Percentiles rank a stretch among this genome's conserved stretches.
phyloP scores from a whole-genome alignment of 2,797 vertebrate species.

The Trichosurus vulpecula region DNA sequence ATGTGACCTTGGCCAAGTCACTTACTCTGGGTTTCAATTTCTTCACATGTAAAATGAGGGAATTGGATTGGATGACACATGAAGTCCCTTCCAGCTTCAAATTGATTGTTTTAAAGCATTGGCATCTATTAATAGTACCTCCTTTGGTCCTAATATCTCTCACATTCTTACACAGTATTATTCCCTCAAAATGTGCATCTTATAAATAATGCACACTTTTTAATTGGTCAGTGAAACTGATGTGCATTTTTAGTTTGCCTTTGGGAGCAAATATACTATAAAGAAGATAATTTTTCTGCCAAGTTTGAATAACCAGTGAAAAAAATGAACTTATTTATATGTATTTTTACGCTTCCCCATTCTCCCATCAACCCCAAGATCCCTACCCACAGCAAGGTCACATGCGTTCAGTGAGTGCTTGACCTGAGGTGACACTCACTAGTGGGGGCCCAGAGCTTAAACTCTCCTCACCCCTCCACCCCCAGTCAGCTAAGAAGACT shows the following conservation, averaged over 20 bases:
- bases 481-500: not conserved
- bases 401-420: not conserved
- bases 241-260: not conserved
- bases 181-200: not conserved
- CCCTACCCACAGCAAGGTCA: too few species aligned
- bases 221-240: not conserved
- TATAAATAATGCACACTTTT: not conserved
- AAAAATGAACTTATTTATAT: not conserved
- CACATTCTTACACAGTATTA: conserved; percentile 14
- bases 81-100: not conserved
- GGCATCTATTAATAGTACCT: conserved; percentile 10
- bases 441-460: not conserved
- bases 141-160: conserved; percentile 28
- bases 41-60: not conserved
- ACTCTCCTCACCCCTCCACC: not conserved
- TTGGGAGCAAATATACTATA: not conserved
- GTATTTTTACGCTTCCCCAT: not conserved
- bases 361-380: not conserved
- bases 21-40: not conserved
- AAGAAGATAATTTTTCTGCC: not conserved
- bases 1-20: not conserved
- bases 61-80: not conserved
- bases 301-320: not conserved
- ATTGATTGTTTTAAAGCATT: not conserved
- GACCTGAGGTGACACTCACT: not conserved